Base-by-base conservation (phyloP, 2,113 vertebrate genomes). In the Oreamnos americanus region DNA sequence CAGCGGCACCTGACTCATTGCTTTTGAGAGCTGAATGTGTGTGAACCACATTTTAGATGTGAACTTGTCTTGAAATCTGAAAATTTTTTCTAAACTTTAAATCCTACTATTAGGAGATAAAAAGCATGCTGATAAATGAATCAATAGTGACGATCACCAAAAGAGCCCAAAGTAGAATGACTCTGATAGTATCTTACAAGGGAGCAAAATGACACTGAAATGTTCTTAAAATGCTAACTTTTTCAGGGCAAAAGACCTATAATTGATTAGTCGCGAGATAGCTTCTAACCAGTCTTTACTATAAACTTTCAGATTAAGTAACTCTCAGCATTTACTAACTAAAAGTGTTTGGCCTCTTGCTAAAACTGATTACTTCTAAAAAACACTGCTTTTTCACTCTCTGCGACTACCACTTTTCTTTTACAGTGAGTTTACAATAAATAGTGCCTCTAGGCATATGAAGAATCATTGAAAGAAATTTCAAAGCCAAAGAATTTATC, bases 1-100 rank as follows among this genome's bases (percentile, higher is more conserved):
- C 21, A 76, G 23, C 2, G 21, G 36, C 14, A 76, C 71, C 36
- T 26, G 97, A 58, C 92, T 98, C 96, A 97, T 86, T 96, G 95
- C 97, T 97, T 94, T 93, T 91, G 95, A 98, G 90, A 81, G 78
- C n/a, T 95, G 95, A 98, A 85, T 47, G 53, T 90, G 91, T 78
- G 64, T 6, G 87, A 84, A 33, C 25, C 83, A 57, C 95, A 74
- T 1, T 96, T 87, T 43, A 71, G n/a, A 93, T 83, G 60, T 6
- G 89, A 96, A 90, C 60, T 96, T 84, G 84, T 95, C 83, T 30
- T 33, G 67, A 76, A 90, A 91, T 74, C 25, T 86, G 57, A 94
- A 43, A 87, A 60, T 47, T 96, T 98, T 96, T 98, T 83, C 92
- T 85, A 81, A 92, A 95, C 12, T 39, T 47, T 57, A 93, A 96